A percentile compares a stretch with the other conserved stretches of the same genome.
phyloP scores from a whole-genome alignment of 2,113 vertebrate genomes.

The Tyto alba region DNA sequence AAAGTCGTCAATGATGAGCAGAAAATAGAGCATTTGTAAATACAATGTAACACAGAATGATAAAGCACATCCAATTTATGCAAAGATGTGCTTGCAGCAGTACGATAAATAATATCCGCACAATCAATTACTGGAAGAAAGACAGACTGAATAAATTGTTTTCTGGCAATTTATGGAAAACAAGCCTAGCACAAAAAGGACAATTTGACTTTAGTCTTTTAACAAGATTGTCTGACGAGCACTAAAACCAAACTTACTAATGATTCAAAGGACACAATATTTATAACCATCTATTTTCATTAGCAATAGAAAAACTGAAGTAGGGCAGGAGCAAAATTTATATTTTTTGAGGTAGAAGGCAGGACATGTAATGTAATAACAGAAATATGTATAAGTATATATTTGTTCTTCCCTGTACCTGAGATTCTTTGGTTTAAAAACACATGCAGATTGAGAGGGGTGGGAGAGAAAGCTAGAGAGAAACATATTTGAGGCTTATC shows the following conservation, averaged over 20 bases:
- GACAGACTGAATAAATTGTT: conserved; percentile 63
- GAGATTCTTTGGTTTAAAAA: not conserved
- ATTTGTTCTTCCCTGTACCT: not conserved
- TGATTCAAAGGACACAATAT: conserved; percentile 41
- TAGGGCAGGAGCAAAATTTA: not conserved
- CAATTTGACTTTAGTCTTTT: conserved; percentile 53
- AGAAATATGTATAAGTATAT: not conserved
- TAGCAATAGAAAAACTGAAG: not conserved
- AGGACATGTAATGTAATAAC: not conserved
- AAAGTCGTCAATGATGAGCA: conserved; percentile 59
- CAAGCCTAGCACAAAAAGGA: conserved; percentile 39
- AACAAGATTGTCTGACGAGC: conserved; percentile 46
- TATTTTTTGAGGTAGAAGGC: not conserved
- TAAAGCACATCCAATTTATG: conserved; percentile 67
- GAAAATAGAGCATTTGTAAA: conserved; percentile 69
- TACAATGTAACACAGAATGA: conserved; percentile 58
- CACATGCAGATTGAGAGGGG: not conserved
- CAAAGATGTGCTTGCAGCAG: conserved; percentile 61
- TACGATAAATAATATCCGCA: conserved; percentile 67
- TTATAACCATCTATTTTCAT: conserved; percentile 28
- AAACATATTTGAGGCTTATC: not conserved
- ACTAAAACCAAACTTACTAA: conserved; percentile 42
- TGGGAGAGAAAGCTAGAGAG: not conserved
- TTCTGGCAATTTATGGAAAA: conserved; percentile 60
- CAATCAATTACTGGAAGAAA: conserved; percentile 69